Evolutionary conservation across 2,888 invertebrate species (phyloP).

Genomic region (Cephus sareptanus): DNA sequence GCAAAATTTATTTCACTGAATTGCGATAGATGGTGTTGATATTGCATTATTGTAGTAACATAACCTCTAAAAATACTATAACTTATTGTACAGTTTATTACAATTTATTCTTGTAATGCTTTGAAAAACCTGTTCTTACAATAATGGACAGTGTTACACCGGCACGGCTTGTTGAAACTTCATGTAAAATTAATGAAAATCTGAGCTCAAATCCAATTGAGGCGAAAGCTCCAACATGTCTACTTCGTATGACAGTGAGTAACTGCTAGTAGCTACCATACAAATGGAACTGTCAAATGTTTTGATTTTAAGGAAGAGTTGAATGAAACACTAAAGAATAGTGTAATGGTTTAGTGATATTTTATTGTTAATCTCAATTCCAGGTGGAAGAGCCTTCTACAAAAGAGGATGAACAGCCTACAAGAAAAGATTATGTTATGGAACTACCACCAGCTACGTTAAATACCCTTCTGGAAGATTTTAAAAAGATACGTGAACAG

Average conservation of each 20-base stretch:
- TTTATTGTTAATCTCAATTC: slow-evolving; percentile 12
- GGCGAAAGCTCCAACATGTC: slow-evolving; percentile 32
- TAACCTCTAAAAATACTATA: not conserved
- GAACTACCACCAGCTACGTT: slow-evolving; percentile 36
- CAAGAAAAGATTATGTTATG: slow-evolving; percentile 28
- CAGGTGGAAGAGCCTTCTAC: slow-evolving; percentile 35
- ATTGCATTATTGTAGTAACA: not conserved
- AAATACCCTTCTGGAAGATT: slow-evolving; percentile 36
- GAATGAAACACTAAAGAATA: not conserved
- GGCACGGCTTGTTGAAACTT: slow-evolving; percentile 31
- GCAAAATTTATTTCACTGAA: not conserved
- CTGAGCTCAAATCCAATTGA: slow-evolving; percentile 28
- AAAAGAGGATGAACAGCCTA: slow-evolving; percentile 24
- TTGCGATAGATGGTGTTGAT: not conserved
- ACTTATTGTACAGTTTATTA: not conserved
- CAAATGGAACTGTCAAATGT: not conserved
- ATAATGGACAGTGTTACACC: slow-evolving; percentile 29
- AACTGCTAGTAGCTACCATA: not conserved
- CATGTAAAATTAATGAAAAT: slow-evolving; percentile 36
- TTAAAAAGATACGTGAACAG: slow-evolving; percentile 37
- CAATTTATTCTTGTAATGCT: not conserved
- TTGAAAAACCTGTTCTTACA: slow-evolving; percentile 61
- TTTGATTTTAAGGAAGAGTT: not conserved
- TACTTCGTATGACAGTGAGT: slow-evolving; percentile 36
- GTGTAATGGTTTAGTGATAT: not conserved